Evolutionary conservation across 2,113 vertebrate genomes (phyloP).

Genomic region (Rhabdornis inornatus): DNA sequence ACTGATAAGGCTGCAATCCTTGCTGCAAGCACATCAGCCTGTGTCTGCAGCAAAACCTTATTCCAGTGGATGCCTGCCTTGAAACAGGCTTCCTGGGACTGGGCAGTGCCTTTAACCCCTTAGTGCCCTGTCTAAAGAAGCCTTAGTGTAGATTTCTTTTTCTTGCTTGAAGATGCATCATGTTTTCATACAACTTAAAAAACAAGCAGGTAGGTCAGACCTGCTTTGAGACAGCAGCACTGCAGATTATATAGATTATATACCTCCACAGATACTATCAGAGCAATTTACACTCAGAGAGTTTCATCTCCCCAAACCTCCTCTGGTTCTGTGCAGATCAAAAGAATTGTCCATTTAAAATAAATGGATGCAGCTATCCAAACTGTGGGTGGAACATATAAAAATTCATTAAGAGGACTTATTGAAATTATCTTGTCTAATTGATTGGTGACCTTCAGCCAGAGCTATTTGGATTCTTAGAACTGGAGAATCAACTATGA

Average conservation of each 20-base stretch:
- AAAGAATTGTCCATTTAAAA: constrained; percentile 9
- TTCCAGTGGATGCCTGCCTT: neutral
- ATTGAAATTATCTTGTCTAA: neutral
- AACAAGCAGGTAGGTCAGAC: neutral
- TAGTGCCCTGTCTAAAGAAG: neutral
- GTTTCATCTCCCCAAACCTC: neutral
- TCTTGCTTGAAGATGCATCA: neutral
- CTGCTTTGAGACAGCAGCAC: neutral
- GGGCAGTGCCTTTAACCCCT: constrained; percentile 30
- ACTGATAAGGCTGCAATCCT: constrained; percentile 64
- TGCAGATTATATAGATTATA: neutral
- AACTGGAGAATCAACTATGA: neutral
- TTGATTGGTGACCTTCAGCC: neutral
- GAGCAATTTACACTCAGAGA: neutral
- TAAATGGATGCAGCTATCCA: neutral
- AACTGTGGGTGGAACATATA: neutral
- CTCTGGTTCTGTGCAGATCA: constrained; percentile 3
- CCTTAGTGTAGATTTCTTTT: neutral
- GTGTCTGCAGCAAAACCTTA: constrained; percentile 27
- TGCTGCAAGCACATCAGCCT: constrained; percentile 27
- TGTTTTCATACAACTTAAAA: neutral
- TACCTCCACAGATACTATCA: neutral
- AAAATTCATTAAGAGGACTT: constrained; percentile 16
- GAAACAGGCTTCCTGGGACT: neutral
- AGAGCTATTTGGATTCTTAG: neutral